These are phyloP conservation scores for Zenarchopterus dispar DNA, from an alignment of 2,797 vertebrate species.

Conservation along the genomic window DNA sequence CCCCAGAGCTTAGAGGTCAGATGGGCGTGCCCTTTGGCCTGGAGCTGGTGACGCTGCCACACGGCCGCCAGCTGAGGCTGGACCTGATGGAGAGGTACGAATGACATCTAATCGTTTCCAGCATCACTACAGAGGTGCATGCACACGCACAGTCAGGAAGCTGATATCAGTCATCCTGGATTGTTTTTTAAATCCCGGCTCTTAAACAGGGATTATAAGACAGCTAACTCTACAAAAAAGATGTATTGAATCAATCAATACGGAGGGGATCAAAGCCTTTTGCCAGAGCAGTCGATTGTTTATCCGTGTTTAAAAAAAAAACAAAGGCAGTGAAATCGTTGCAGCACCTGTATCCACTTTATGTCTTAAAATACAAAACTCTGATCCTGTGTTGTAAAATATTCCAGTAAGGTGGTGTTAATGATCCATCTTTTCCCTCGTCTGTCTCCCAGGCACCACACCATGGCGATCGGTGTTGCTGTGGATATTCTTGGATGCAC, in stretches of 20 bases:
- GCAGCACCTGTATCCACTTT: not conserved
- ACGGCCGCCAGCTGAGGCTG: slow-evolving; percentile 91
- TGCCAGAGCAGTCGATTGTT: too few relatives aligned
- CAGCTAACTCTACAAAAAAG: too few relatives aligned
- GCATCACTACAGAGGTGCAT: not conserved
- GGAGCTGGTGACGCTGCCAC: slow-evolving; percentile 93
- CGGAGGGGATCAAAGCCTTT: too few relatives aligned
- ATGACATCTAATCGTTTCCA: not conserved
- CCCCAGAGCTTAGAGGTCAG: slow-evolving; percentile 85
- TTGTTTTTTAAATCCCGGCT: too few relatives aligned
- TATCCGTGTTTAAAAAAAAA: too few relatives aligned
- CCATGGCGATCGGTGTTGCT: slow-evolving; percentile 94
- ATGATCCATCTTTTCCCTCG: not conserved
- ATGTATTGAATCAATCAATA: too few relatives aligned
- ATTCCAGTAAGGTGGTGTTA: too few relatives aligned
- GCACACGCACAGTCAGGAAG: not conserved
- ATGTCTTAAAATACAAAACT: too few relatives aligned
- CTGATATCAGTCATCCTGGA: too few relatives aligned
- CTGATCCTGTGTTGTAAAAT: slow-evolving; percentile 2
- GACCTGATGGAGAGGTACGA: slow-evolving; percentile 96
- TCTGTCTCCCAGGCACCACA: slow-evolving; percentile 86
- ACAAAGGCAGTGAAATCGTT: too few relatives aligned
- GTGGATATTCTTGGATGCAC: slow-evolving; percentile 98
- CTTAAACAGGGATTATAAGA: too few relatives aligned
- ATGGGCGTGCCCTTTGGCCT: slow-evolving; percentile 95